Conservation (phyloP, 2,888 invertebrate genomes). For the Nomada flava region DNA sequence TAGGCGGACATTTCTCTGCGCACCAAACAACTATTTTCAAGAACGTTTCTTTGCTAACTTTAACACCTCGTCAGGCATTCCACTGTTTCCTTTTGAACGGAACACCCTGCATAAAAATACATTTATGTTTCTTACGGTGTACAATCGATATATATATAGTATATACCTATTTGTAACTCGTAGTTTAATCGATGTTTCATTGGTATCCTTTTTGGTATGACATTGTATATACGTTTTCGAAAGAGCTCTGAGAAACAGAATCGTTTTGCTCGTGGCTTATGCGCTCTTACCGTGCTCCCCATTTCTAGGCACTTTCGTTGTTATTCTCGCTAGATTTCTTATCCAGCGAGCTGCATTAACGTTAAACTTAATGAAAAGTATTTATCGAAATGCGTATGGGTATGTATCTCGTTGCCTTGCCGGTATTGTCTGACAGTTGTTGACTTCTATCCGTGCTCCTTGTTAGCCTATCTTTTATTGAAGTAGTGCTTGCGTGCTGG, state of each 20-base stretch:
- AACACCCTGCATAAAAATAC: too few relatives aligned
- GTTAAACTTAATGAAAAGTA: conserved; percentile 52
- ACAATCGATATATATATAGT: too few relatives aligned
- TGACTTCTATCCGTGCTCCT: background rate
- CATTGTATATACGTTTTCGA: background rate
- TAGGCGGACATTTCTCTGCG: too few relatives aligned
- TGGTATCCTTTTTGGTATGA: too few relatives aligned
- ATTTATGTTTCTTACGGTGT: too few relatives aligned
- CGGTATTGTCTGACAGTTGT: conserved; percentile 1
- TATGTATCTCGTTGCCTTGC: conserved; percentile 55
- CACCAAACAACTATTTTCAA: too few relatives aligned
- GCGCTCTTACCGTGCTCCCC: conserved; percentile 16
- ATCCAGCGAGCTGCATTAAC: conserved; percentile 40
- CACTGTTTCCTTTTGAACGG: too few relatives aligned
- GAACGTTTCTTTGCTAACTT: too few relatives aligned
- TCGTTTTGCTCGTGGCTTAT: conserved; percentile 4
- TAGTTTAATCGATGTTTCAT: too few relatives aligned
- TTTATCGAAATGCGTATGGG: conserved; percentile 43
- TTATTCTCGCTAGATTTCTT: conserved; percentile 49
- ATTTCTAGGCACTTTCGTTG: conserved; percentile 61
- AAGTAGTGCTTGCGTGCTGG: conserved; percentile 13
- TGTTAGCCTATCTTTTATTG: background rate
- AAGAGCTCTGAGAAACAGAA: background rate
- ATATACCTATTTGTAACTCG: too few relatives aligned
- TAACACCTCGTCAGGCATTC: too few relatives aligned